These are phyloP conservation scores for Nomada ferruginata DNA, from an alignment of 2,888 invertebrate genomes.

Conservation along the genomic window DNA sequence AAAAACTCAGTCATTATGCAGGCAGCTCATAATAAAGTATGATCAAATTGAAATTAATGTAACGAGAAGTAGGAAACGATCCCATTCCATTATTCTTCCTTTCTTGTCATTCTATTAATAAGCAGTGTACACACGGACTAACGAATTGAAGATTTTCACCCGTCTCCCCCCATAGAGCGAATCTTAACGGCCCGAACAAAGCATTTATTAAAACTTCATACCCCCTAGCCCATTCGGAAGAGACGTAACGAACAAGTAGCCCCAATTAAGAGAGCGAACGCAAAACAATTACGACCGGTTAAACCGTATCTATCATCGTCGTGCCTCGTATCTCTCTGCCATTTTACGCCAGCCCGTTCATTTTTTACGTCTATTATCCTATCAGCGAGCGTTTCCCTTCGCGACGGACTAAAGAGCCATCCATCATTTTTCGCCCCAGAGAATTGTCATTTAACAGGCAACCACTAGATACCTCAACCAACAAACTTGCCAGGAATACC, in stretches of 20 bases:
- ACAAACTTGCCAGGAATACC: not conserved
- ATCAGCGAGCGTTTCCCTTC: slow-evolving; percentile 2
- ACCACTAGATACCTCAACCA: not conserved
- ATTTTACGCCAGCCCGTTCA: slow-evolving; percentile 13
- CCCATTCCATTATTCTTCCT: slow-evolving; percentile 7
- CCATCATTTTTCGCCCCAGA: not conserved
- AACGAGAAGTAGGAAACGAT: not conserved
- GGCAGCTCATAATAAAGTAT: not conserved
- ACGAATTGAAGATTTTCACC: slow-evolving; percentile 1
- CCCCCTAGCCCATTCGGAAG: slow-evolving; percentile 15
- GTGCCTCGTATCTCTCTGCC: slow-evolving; percentile 23
- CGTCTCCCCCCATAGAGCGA: not conserved
- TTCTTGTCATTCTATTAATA: not conserved
- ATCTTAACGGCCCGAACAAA: slow-evolving; percentile 14
- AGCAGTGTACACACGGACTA: not conserved
- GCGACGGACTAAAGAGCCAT: not conserved
- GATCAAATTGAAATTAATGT: not conserved
- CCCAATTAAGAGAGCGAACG: slow-evolving; percentile 36
- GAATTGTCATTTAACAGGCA: not conserved
- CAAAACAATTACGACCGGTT: slow-evolving; percentile 37
- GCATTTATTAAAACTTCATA: slow-evolving; percentile 32
- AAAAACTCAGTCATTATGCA: not conserved
- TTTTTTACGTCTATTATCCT: slow-evolving; percentile 23
- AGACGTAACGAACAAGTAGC: slow-evolving; percentile 26
- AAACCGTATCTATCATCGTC: slow-evolving; percentile 31